Conservation (phyloP, 2,888 invertebrate species). For the Eilema griseolum region DNA sequence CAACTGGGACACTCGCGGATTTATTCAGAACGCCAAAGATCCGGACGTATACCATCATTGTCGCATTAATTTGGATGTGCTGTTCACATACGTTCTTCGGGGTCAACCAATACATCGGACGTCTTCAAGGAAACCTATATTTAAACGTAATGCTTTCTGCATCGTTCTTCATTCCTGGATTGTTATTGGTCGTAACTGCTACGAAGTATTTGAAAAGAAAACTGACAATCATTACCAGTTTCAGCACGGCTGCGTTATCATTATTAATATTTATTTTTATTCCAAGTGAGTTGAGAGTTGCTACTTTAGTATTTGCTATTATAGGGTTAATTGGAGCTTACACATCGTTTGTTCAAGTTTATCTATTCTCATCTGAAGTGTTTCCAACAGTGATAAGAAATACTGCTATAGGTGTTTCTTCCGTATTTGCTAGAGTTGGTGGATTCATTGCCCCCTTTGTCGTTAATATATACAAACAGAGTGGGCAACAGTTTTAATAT, state of each 20-base stretch:
- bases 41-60: constrained; percentile 89
- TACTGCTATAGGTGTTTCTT: constrained; percentile 91
- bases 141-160: constrained; percentile 92
- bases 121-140: constrained; percentile 92
- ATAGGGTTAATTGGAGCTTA: constrained; percentile 92
- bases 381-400: constrained; percentile 94
- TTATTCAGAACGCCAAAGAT: constrained; percentile 90
- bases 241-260: constrained; percentile 66
- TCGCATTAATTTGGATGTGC: constrained; percentile 92
- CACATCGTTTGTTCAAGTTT: constrained; percentile 88
- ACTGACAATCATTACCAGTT: constrained; percentile 67
- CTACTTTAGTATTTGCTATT: constrained; percentile 90
- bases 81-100: constrained; percentile 94
- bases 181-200: constrained; percentile 68
- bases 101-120: constrained; percentile 92
- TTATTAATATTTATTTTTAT: constrained; percentile 74
- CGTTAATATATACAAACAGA: constrained; percentile 82
- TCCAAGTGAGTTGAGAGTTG: constrained; percentile 59
- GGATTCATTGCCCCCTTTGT: constrained; percentile 90
- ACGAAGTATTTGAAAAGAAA: constrained; percentile 70
- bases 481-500: constrained; percentile 75
- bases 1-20: constrained; percentile 77
- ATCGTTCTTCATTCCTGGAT: constrained; percentile 64
- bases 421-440: constrained; percentile 89
- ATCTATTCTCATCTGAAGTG: constrained; percentile 92